Percentiles rank a stretch among this genome's conserved stretches.
phyloP scores from a whole-genome alignment of 1,140 invertebrate species.

The Formica selysi region DNA sequence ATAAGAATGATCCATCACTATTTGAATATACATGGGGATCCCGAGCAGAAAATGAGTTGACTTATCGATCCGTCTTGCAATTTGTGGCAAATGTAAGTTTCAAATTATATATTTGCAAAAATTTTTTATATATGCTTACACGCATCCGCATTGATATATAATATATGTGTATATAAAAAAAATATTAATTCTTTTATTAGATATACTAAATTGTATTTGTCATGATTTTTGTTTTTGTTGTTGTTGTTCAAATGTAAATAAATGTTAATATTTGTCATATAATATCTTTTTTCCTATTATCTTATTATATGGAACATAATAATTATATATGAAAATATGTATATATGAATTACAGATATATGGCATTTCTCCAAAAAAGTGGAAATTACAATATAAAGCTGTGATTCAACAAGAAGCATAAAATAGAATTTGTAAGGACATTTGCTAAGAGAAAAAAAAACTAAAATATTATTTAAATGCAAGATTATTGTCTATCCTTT shows the following conservation, averaged over 20 bases:
- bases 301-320: background rate
- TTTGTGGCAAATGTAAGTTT: conserved; percentile 76
- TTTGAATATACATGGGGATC: conserved; percentile 77
- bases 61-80: conserved; percentile 70
- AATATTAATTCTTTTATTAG: background rate
- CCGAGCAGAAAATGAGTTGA: conserved; percentile 76
- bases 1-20: conserved; percentile 10
- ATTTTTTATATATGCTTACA: no score
- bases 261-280: background rate
- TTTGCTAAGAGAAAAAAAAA: background rate
- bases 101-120: conserved; percentile 11
- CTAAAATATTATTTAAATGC: background rate
- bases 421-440: conserved; percentile 5
- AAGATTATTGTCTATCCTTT: background rate
- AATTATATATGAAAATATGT: conserved; percentile 1
- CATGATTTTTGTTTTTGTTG: no score
- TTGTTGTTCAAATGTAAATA: background rate
- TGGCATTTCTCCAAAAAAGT: conserved; percentile 64
- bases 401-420: conserved; percentile 21
- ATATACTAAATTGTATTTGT: background rate
- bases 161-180: background rate
- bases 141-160: no score
- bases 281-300: background rate
- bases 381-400: conserved; percentile 68
- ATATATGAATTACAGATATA: conserved; percentile 75